Evolutionary conservation across 1,140 invertebrate species (phyloP), one percentile per base, ranked within the genome.

Genomic region (Temnothorax nylanderi): DNA sequence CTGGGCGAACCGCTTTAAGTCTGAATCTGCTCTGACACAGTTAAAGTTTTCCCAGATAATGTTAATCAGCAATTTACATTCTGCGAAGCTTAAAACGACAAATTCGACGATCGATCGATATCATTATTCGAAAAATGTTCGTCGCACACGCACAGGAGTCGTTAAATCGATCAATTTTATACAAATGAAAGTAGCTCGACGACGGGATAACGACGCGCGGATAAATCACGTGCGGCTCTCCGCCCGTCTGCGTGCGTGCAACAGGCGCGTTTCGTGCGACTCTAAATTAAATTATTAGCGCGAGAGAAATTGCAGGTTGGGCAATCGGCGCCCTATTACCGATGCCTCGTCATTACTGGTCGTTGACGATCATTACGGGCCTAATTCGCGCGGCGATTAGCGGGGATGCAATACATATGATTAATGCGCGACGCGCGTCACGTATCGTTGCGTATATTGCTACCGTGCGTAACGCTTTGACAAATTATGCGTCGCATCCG

Each of bases 351-450:
- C 60, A n/a, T 54, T 41, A 41, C 21, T 10, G 64, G 2, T 56
- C 47, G 26, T 49, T 54, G 26, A 3, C 64, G 75, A 11, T 89
- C 78, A 90, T 91, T 87, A 77, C 64, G 81, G 81, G 78, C 76
- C 86, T 87, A 87, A 74, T 90, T 90, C 76, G 76, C 88, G 64
- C 49, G 74, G 71, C 65, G 77, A 86, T 91, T 91, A 91, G 89
- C 87, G 41, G 32, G 76, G 85, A 77, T 75, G 88, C 81, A 88
- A 89, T 92, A 90, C 74, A 92, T 87, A 81, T 91, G 90, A 93
- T 93, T 92, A 92, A 92, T 89, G 82, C 77, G 65, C 64, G 88
- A 90, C 87, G 85, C 81, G 84, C 74, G 87, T 88, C 75, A 62
- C 85, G 58, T 84, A 72, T 87, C 86, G 54, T 75, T 87, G 90